phyloP scores from a whole-genome alignment of 2,888 invertebrate species.

The Galeruca laticollis region DNA sequence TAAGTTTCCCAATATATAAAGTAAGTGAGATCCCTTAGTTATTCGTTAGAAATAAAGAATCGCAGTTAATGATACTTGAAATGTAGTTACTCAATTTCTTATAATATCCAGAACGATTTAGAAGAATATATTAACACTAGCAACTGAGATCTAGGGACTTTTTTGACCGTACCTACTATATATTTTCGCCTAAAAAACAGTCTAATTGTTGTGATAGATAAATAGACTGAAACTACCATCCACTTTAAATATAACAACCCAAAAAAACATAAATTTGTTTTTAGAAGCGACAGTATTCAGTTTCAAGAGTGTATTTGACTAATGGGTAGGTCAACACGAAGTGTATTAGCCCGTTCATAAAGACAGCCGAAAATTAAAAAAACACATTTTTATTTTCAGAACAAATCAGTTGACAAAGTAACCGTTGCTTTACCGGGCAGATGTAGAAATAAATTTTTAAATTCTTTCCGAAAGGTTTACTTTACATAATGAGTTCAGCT shows the following conservation, averaged over 20 bases:
- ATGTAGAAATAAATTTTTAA: conserved; percentile 31
- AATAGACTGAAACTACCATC: neutral
- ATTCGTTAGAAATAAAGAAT: too few species aligned
- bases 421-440: conserved; percentile 41
- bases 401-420: conserved; percentile 49
- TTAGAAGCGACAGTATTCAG: conserved; percentile 55
- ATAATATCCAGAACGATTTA: too few species aligned
- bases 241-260: conserved; percentile 14
- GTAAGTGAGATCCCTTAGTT: too few species aligned
- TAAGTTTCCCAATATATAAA: too few species aligned
- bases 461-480: conserved; percentile 30
- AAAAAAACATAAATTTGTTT: conserved; percentile 35
- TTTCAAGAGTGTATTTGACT: conserved; percentile 55
- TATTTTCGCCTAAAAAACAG: too few species aligned
- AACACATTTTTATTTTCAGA: conserved; percentile 49
- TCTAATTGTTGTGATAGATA: neutral
- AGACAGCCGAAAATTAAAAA: conserved; percentile 46
- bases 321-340: conserved; percentile 57
- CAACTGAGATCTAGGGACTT: too few species aligned
- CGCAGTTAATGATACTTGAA: too few species aligned
- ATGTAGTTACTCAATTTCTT: too few species aligned
- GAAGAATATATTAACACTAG: too few species aligned
- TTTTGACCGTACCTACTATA: too few species aligned
- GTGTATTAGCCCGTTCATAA: conserved; percentile 30
- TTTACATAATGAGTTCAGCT: conserved; percentile 30